Percentiles rank a stretch among this genome's conserved stretches.
Conservation (phyloP, 2,888 invertebrate genomes). For the Cerceris rybyensis region DNA sequence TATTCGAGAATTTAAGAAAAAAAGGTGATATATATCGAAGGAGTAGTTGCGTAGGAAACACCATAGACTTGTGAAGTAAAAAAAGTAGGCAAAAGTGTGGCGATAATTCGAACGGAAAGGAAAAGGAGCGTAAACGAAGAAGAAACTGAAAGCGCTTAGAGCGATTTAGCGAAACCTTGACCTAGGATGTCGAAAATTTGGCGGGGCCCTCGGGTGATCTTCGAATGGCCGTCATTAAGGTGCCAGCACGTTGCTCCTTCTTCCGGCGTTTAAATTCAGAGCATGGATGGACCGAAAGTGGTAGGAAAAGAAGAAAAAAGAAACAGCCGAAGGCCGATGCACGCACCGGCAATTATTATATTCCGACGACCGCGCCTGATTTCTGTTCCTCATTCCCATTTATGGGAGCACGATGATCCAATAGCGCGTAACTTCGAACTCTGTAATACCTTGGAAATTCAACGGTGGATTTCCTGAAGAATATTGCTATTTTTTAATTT, state of each 20-base stretch:
- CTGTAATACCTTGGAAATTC: neutral
- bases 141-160: neutral
- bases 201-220: slow-evolving; percentile 8
- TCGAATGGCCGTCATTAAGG: slow-evolving; percentile 15
- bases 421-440: neutral
- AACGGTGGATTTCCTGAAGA: no score
- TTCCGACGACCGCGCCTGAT: slow-evolving; percentile 44
- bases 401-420: slow-evolving; percentile 23
- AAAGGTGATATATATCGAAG: no score
- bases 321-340: slow-evolving; percentile 29
- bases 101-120: no score
- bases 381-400: slow-evolving; percentile 20
- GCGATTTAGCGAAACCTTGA: slow-evolving; percentile 41
- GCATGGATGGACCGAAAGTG: slow-evolving; percentile 23
- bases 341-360: slow-evolving; percentile 71
- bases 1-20: no score
- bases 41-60: no score
- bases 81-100: no score
- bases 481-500: no score
- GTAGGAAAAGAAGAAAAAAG: neutral
- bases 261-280: slow-evolving; percentile 62
- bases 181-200: slow-evolving; percentile 30
- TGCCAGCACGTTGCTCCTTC: slow-evolving; percentile 53
- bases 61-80: no score
- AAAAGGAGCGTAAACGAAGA: no score